These are phyloP conservation scores for Acrocephalus arundinaceus DNA, from an alignment of 2,113 vertebrate genomes.

Conservation along the genomic window DNA sequence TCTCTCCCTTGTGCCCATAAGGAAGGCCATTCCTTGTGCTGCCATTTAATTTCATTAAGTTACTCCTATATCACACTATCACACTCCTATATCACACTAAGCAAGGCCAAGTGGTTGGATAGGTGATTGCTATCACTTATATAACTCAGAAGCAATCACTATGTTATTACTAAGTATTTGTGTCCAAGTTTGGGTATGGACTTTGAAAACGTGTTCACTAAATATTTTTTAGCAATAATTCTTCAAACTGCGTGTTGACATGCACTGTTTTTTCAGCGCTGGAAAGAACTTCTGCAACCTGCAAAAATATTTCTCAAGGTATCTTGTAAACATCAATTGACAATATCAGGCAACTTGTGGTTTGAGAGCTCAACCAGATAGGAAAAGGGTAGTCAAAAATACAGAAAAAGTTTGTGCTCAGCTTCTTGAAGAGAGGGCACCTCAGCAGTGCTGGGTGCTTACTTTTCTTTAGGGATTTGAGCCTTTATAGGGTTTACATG, in stretches of 20 bases:
- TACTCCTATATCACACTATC: not conserved
- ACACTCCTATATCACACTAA: not conserved
- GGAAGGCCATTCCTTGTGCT: not conserved
- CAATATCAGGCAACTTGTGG: not conserved
- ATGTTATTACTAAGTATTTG: not conserved
- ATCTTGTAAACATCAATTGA: not conserved
- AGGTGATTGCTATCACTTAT: not conserved
- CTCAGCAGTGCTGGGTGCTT: not conserved
- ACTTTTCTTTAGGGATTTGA: not conserved
- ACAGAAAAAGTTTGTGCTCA: not conserved
- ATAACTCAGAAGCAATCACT: not conserved
- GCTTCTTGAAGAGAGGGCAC: not conserved
- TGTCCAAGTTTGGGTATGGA: not conserved
- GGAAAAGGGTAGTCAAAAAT: not conserved
- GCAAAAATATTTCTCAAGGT: not conserved
- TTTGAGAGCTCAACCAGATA: not conserved
- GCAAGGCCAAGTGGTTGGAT: not conserved
- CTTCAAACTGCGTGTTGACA: not conserved
- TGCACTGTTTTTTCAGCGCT: not conserved
- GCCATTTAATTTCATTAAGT: not conserved
- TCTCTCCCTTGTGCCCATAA: not conserved
- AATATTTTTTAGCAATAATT: not conserved
- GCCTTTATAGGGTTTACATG: not conserved
- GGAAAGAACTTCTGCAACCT: not conserved
- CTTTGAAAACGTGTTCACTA: not conserved